Evolutionary conservation across 2,113 vertebrate species (phyloP), one percentile per base, ranked within the genome.

Genomic region (Xiphophorus couchianus): DNA sequence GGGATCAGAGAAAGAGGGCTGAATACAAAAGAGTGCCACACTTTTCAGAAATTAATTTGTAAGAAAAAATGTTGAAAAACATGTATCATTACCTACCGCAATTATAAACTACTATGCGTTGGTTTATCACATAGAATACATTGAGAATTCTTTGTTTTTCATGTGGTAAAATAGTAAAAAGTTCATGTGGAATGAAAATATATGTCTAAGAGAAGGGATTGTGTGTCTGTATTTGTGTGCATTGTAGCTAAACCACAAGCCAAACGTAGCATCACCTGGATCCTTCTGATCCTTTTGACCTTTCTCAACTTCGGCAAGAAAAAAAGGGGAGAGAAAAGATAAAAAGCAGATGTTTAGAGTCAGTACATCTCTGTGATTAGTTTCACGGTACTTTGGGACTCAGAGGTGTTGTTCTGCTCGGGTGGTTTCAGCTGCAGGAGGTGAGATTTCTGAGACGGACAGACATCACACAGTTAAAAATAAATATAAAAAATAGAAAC

Each of bases 241-340:
- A 65, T 61, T 86, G 84, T 84, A 81, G 94, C 92, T 88, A 95
- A 93, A 94, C 95, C 94, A 96, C 94, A 96, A 96, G 94, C 96
- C 95, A 97, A 97, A 97, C 95, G 97, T 94, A 95, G 94, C 95
- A 98, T 99, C 98, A 99, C 98, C 98, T 99, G 98, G 97, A 60
- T 99, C 98, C 96, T 97, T 93, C 95, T 97, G 97, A 58, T 99
- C 98, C 96, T 95, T 95, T 93, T 94, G 91, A 90, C 93, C 91
- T 94, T 95, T 95, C 92, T 95, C 98, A 97, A 98, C 97, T 96
- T 98, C 95, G 96, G 96, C 97, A 93, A 91, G 88, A n/a, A 58
- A 92, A 69, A 84, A 71, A 70, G 80, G 22, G 77, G 83, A 97
- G 95, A 97, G 95, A 97, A 94, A 83, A 91, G 92, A 91, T 92